Conservation (phyloP, 2,797 vertebrate species). For the Geotrypetes seraphini region DNA sequence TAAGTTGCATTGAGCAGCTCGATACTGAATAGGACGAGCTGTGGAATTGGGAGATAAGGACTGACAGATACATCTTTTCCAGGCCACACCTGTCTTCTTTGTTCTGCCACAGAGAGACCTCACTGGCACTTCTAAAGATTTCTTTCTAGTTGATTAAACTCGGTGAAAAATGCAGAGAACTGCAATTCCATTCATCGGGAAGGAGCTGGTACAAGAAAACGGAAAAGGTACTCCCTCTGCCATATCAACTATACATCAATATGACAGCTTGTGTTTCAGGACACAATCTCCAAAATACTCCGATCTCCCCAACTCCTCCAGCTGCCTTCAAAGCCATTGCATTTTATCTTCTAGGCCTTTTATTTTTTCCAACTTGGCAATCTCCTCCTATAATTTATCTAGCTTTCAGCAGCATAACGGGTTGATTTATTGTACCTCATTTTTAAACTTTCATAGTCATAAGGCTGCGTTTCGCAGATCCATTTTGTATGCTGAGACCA, state of each 20-base stretch:
- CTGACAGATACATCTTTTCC: too few species aligned
- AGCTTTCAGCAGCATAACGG: too few species aligned
- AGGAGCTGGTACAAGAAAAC: neutral
- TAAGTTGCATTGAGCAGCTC: too few species aligned
- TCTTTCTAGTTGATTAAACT: constrained; percentile 19
- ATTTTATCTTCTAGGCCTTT: neutral
- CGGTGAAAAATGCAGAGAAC: neutral
- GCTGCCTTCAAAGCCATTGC: neutral
- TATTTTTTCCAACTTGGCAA: neutral
- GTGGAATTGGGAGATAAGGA: too few species aligned
- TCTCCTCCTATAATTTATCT: neutral
- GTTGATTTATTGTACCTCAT: neutral
- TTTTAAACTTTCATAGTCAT: neutral
- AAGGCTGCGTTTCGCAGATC: neutral
- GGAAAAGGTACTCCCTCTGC: neutral
- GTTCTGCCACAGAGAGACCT: too few species aligned
- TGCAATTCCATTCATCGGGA: neutral
- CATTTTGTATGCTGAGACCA: too few species aligned
- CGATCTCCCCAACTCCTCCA: neutral
- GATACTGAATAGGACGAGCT: too few species aligned
- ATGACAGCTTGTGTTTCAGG: too few species aligned
- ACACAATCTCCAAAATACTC: neutral
- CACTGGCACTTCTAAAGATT: too few species aligned
- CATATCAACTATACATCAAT: neutral
- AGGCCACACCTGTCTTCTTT: too few species aligned